Evolutionary conservation across 1,140 invertebrate species (phyloP), one percentile per base, ranked within the genome.

Genomic region (Drosophila kohkoa): DNA sequence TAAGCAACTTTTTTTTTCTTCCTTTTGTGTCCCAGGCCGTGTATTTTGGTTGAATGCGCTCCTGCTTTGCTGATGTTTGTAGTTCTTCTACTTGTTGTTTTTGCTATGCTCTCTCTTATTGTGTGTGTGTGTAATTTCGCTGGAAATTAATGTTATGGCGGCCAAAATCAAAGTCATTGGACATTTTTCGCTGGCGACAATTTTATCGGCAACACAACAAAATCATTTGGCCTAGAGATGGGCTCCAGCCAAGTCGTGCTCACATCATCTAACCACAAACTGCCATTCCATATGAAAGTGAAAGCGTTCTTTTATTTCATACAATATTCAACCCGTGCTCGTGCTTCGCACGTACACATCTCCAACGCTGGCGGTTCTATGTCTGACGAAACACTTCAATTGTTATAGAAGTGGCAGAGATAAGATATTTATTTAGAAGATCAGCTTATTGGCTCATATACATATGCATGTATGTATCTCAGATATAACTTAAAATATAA

Each of bases 131-230:
- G 82, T 77, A 90, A 90, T 82, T 90, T 90, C 86, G 54, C 77
- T 87, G 79, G 71, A 91, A 91, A 91, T 91, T 82, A 91, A 91
- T 91, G 83, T 85, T 78, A 73, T 67, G 71, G 88, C 88, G 88
- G 88, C 54, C 89, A 74, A 91, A 91, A 91, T 91, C 88, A 91
- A 91, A 91, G 89, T 81, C 83, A 77, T 54, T 54, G 69, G 75
- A 89, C 77, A 79, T 87, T 75, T 74, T 82, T 79, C 67, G 79
- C 76, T 91, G 88, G 88, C 88, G 88, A 91, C 88, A 91, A 91
- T 91, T 91, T 91, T 91, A 91, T 91, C 88, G 79, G 81, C 81
- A 85, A 75, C 74, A 79, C 88, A 91, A 89, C 82, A 76, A 88
- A 85, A 85, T 78, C 89, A 85, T 91, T 91, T 82, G 66, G 82